These are phyloP conservation scores for Dione vanillae DNA, from an alignment of 2,888 invertebrate genomes.

Conservation along the genomic window DNA sequence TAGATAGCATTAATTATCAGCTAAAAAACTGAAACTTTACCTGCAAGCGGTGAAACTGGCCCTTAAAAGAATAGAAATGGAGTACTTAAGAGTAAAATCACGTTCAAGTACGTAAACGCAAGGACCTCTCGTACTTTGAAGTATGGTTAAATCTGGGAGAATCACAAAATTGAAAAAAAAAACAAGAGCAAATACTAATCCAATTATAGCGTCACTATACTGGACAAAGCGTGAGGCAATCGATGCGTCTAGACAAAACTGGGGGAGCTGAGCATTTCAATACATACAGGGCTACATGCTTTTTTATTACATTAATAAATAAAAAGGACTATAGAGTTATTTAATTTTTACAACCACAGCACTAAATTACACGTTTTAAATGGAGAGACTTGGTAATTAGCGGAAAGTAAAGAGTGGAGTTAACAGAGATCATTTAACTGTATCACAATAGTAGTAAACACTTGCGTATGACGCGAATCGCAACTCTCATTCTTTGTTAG, in stretches of 20 bases:
- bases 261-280: constrained; percentile 56
- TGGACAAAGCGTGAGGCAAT: constrained; percentile 55
- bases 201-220: constrained; percentile 41
- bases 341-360: neutral
- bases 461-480: too few species aligned
- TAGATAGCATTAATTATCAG: too few species aligned
- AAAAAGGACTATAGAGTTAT: neutral
- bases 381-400: too few species aligned
- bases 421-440: too few species aligned
- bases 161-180: constrained; percentile 22
- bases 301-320: constrained; percentile 14
- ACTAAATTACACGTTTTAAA: neutral
- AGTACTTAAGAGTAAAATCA: neutral
- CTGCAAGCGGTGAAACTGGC: too few species aligned
- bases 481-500: neutral
- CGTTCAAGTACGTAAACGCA: neutral
- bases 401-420: too few species aligned
- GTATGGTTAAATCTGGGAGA: neutral
- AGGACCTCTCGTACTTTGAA: neutral
- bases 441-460: too few species aligned
- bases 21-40: too few species aligned
- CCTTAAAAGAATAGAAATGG: neutral
- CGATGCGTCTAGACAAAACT: constrained; percentile 79
- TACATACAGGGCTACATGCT: constrained; percentile 43
- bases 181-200: constrained; percentile 39